Evolutionary conservation across 2,113 vertebrate species (phyloP), one percentile per base, ranked within the genome.

Genomic region (Rhegmatorhina hoffmannsi): DNA sequence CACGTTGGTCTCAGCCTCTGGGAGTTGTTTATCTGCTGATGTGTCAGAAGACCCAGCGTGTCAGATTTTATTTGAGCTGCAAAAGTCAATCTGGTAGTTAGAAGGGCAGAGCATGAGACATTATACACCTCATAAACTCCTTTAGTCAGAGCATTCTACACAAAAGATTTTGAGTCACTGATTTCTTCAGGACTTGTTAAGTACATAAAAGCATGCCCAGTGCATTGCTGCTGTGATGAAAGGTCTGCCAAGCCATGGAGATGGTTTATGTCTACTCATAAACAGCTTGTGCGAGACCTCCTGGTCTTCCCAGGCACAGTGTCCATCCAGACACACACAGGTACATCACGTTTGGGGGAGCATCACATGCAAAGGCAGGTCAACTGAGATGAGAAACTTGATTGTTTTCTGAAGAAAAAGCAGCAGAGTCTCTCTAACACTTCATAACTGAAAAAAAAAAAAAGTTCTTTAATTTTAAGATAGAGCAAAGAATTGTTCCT

Each of bases 61-160:
- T 60, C 84, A 84, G 53, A 23, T 84, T 76, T 92, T 59, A 94
- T 72, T 29, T 52, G 53, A 91, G 80, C 77, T 79, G 68, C 90
- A 88, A 17, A 92, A 88, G 75, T 74, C 92, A 93, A 53, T 13
- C 50, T 10, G 6, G 74, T 43, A 69, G 67, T 80, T 92, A 43
- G 55, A 80, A 90, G 72, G 47, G n/a, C 40, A 66, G 78, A 75
- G 78, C 82, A 31, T 40, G 72, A 70, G 66, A 69, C 63, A 80
- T 90, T 84, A 93, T 12, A 85, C 86, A 96, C 70, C 63, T 93
- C 94, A 90, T 85, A 96, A 96, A 94, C 69, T 63, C 91, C 56
- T 86, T 58, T 21, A 67, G 44, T 75, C 73, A 63, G 81, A 68
- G 69, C 55, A 67, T 74, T 92, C 72, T 25, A 20, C 21, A 72